Evolutionary conservation across 1,140 invertebrate species (phyloP), one percentile per base, ranked within the genome.

Genomic region (Drosophila obscura): DNA sequence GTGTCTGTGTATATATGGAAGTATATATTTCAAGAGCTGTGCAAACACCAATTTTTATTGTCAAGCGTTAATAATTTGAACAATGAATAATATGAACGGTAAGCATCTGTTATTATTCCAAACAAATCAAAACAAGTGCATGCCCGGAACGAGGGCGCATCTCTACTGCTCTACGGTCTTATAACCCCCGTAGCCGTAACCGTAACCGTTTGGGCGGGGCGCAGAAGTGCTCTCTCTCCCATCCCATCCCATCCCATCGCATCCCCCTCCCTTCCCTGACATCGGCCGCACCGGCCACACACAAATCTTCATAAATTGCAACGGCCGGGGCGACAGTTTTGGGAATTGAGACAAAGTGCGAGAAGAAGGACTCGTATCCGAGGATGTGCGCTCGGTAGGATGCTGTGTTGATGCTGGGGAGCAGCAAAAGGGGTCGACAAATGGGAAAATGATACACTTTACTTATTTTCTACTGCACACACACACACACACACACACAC

Each of bases 101-200:
- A 80, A 91, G 90, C 90, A 91, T 91, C 90, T 91, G 90, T 88
- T 91, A 90, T 90, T 91, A 91, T 91, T 91, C 89, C 89, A 91
- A 91, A 91, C 90, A 91, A 91, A 91, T 91, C 90, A 91, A 91
- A 91, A 91, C 89, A 91, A 91, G 89, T 91, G 89, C 89, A 81
- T 19, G 35, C 22, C 4, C 19, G 15, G 31, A 31, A 11, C 53
- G 77, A 61, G 73, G 79, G 57, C 65, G 65, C 45, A 48, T 15
- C 11, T n/a, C n/a, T 28, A 41, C 41, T 46, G 31, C 31, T 9
- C 31, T 31, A 2, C 31, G 28, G 7, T 31, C 28, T 8, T 9
- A 5, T 39, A 39, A 4, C 35, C 35, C 35, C 4, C 3, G 22
- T 4, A 24, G 19, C 19, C 19, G 19, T 24, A 24, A 24, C 22